These are phyloP conservation scores for Mesoclemmys tuberculata DNA, from an alignment of 2,113 vertebrate genomes.

Conservation along the genomic window DNA sequence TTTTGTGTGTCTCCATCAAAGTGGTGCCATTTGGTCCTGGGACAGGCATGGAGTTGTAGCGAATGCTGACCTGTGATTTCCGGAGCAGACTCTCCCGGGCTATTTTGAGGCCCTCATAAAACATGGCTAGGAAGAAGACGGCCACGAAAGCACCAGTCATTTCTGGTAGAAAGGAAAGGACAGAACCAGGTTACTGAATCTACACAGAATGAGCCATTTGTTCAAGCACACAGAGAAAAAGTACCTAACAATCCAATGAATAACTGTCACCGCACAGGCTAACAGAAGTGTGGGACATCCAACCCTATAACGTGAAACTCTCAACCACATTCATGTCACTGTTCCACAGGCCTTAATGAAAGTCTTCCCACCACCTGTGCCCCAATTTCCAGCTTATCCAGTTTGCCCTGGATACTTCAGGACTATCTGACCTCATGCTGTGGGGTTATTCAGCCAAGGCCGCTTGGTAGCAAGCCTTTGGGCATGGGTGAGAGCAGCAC, in stretches of 20 bases:
- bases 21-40: conserved; percentile 93
- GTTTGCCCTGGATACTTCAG: accelerated
- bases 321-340: not conserved
- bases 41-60: conserved; percentile 99
- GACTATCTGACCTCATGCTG: not conserved
- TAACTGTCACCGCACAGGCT: accelerated
- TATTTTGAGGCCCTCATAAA: conserved; percentile 98
- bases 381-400: not conserved
- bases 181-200: not conserved
- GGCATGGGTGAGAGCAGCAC: not conserved
- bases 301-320: not conserved
- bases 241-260: not conserved
- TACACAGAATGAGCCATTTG: not conserved
- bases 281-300: accelerated
- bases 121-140: conserved; percentile 91
- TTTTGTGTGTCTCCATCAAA: conserved; percentile 98
- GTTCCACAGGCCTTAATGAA: too few species aligned
- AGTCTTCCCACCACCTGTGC: not conserved
- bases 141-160: conserved; percentile 95
- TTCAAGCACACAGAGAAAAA: not conserved
- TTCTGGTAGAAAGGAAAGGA: conserved; percentile 78
- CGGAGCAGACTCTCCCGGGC: conserved; percentile 91
- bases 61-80: conserved; percentile 96
- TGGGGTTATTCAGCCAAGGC: not conserved
- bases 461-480: not conserved